A percentile compares a stretch with the other conserved stretches of the same genome.
These are phyloP conservation scores for Latrodectus elegans DNA, from an alignment of 2,888 invertebrate genomes.

Conservation along the genomic window DNA sequence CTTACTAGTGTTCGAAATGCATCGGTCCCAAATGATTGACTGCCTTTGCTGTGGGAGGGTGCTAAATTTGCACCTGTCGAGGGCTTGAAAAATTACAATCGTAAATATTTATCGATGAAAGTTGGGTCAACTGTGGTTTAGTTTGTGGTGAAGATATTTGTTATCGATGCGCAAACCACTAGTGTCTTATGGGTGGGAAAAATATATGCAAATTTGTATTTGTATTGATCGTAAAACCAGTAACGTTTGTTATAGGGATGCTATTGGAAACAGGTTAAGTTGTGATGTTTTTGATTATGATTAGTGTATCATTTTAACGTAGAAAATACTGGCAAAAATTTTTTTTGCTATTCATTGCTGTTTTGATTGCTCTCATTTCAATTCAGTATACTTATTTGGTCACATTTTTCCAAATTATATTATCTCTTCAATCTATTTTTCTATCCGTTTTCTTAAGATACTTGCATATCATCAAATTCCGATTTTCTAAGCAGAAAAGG, in stretches of 20 bases:
- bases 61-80: conserved; percentile 65
- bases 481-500: no score
- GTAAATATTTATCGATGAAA: conserved; percentile 61
- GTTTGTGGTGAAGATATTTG: background rate
- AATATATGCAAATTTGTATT: conserved; percentile 46
- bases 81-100: conserved; percentile 55
- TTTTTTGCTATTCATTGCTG: no score
- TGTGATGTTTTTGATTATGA: conserved; percentile 18
- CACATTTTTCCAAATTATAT: no score
- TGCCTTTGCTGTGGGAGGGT: background rate
- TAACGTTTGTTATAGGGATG: conserved; percentile 9
- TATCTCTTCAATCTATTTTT: no score
- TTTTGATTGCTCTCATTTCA: no score
- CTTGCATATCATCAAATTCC: no score
- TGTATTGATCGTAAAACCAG: conserved; percentile 46
- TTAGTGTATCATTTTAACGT: background rate
- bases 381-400: no score
- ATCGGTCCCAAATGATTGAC: conserved; percentile 52
- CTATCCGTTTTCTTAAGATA: no score
- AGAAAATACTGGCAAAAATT: background rate
- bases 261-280: conserved; percentile 39
- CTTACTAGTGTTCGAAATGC: conserved; percentile 45
- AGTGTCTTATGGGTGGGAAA: background rate
- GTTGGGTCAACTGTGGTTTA: background rate
- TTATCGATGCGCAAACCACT: conserved; percentile 8